These are phyloP conservation scores for Hymenopus coronatus DNA, from an alignment of 2,888 invertebrate genomes.

Conservation along the genomic window DNA sequence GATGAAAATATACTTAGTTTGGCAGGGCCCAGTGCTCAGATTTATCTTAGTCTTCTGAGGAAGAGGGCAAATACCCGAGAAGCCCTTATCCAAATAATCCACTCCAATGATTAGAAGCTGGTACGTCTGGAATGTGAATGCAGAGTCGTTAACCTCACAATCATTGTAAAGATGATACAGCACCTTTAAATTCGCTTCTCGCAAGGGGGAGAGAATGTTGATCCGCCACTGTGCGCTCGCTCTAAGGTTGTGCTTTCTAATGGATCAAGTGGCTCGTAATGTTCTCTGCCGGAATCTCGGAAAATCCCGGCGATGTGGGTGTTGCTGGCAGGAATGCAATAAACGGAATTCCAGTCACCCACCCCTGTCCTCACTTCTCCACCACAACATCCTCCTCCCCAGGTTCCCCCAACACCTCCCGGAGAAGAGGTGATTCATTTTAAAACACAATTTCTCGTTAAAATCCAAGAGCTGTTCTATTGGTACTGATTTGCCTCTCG, in stretches of 20 bases:
- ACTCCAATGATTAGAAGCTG: no score
- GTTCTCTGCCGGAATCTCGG: slow-evolving; percentile 1
- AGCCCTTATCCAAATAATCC: no score
- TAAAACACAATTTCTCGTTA: not conserved
- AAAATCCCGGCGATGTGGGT: not conserved
- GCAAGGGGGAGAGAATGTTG: no score
- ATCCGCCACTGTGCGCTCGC: not conserved
- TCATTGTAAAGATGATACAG: no score
- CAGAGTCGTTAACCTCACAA: no score
- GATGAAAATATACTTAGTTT: no score
- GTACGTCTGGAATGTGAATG: no score
- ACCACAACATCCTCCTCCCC: not conserved
- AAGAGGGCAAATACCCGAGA: no score
- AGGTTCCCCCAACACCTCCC: not conserved
- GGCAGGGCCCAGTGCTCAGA: no score
- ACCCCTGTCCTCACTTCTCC: not conserved
- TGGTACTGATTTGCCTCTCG: not conserved
- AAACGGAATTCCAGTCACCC: slow-evolving; percentile 3
- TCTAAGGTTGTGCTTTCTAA: not conserved
- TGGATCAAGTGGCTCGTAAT: slow-evolving; percentile 9
- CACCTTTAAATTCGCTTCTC: no score
- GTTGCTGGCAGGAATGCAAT: slow-evolving; percentile 11
- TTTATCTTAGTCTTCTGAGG: no score
- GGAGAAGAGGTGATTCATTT: not conserved
- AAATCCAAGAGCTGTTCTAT: not conserved